phyloP scores from a whole-genome alignment of 1,140 invertebrate genomes.

The Drosophila sulfurigaster region DNA sequence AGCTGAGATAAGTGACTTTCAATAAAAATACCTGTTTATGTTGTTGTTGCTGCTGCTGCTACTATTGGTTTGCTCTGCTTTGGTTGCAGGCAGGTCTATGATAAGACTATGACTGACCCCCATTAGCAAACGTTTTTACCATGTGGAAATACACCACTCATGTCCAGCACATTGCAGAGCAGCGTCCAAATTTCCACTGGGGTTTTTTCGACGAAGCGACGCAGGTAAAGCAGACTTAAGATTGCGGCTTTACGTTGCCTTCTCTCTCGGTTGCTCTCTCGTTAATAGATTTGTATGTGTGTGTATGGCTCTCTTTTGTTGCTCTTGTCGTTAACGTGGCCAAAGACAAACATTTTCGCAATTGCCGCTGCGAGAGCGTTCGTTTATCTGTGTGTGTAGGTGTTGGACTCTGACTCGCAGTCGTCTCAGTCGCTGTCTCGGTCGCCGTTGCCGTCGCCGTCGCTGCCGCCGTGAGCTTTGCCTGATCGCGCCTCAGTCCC shows the following conservation, averaged over 20 bases:
- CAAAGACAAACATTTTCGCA: slow-evolving; percentile 56
- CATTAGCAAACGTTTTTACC: slow-evolving; percentile 64
- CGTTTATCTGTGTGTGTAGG: slow-evolving; percentile 28
- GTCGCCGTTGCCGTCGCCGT: slow-evolving; percentile 11
- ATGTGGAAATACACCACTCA: slow-evolving; percentile 32
- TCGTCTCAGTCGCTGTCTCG: slow-evolving; percentile 13
- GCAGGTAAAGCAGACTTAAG: slow-evolving; percentile 60
- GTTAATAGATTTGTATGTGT: neutral
- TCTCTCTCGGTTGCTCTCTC: slow-evolving; percentile 13
- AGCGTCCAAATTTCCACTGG: slow-evolving; percentile 65
- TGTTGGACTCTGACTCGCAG: slow-evolving; percentile 47
- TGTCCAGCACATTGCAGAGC: slow-evolving; percentile 39
- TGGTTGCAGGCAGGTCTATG: slow-evolving; percentile 43
- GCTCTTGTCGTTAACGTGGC: slow-evolving; percentile 43
- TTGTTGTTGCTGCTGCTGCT: slow-evolving; percentile 38
- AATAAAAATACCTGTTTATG: slow-evolving; percentile 73
- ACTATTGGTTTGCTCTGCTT: slow-evolving; percentile 51
- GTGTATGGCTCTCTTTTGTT: slow-evolving; percentile 32
- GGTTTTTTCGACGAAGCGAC: slow-evolving; percentile 51
- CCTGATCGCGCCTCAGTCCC: slow-evolving; percentile 63
- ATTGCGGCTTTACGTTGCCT: slow-evolving; percentile 29
- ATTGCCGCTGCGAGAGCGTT: slow-evolving; percentile 41
- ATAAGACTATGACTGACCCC: slow-evolving; percentile 68
- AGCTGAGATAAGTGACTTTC: slow-evolving; percentile 78
- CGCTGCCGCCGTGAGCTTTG: slow-evolving; percentile 67